Evolutionary conservation across 2,113 vertebrate species (phyloP).

Genomic region (Strix aluco): DNA sequence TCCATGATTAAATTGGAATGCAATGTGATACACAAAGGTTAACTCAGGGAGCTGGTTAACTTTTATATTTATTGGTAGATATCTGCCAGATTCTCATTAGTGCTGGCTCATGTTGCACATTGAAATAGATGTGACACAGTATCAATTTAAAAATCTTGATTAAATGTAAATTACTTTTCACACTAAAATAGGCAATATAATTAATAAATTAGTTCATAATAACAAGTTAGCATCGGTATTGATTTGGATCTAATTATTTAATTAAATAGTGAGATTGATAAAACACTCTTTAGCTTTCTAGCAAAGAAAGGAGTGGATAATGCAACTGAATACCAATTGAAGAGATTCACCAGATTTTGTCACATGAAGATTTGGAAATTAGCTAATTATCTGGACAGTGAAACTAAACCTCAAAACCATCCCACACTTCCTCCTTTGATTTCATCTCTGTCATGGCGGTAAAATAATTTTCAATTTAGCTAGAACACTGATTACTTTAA

Average conservation of each 20-base stretch:
- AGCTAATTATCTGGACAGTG: background rate
- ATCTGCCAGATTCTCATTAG: background rate
- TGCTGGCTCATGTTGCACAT: background rate
- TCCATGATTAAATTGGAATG: background rate
- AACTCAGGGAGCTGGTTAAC: background rate
- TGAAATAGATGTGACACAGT: background rate
- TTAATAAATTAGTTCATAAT: background rate
- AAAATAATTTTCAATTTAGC: background rate
- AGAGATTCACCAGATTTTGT: conserved; percentile 1
- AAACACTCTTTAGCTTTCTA: background rate
- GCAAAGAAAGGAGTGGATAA: background rate
- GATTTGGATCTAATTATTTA: background rate
- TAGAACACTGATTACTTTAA: background rate
- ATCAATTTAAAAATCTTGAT: background rate
- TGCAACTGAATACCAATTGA: background rate
- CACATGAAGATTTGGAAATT: background rate
- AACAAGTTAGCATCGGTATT: background rate
- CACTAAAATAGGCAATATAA: background rate
- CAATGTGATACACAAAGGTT: background rate
- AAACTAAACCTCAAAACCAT: conserved; percentile 12
- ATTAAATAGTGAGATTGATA: background rate
- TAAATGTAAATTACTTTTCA: background rate
- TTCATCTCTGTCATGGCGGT: background rate
- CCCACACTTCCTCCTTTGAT: background rate
- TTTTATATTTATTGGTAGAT: background rate